Evolutionary conservation across 2,113 vertebrate genomes (phyloP), one percentile per base, ranked within the genome.

Genomic region (Anser cygnoides): DNA sequence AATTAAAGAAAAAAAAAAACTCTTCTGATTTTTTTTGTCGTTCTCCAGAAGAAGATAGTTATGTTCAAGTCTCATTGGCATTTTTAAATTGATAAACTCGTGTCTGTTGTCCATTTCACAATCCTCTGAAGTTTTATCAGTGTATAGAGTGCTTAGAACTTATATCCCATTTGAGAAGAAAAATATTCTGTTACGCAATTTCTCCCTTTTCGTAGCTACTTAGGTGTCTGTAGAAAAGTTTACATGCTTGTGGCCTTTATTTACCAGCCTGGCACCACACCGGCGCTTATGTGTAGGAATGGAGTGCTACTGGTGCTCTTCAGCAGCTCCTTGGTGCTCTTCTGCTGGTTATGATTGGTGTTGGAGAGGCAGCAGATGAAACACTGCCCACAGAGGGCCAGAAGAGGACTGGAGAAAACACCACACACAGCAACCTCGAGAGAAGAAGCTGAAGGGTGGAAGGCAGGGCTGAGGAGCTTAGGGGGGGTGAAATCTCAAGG

Each of bases 311-410:
- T 61, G 37, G 18, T 50, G 43, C 39, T 41, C 33, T 16, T 66
- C 43, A 9, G 29, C 50, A 66, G 37, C 59, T 72, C 18, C 52
- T 49, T 22, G 37, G 43, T 46, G 39, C 50, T 44, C 18, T 41
- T 26, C 35, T 37, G 44, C 59, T 37, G 6, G 16, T 8, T 20
- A 0, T 1, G 2, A 1, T 41, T 2, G 13, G 29, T 58, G 37
- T 35, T 77, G 20, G 62, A 52, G 78, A 43, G 67, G 59, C 77
- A 22, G 49, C 22, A 26, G 49, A 6, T 31, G 37, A 29, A 75
- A 10, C 5, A 0, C 21, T 14, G 1, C 18, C 37, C 19, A 1
- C 1, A 17, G 7, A 18, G 13, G 19, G 28, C n/a, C 7, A 20
- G 28, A n/a, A 29, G 52, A 76, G 39, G 61, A 31, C 2, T 11